Evolutionary conservation across 2,888 invertebrate genomes (phyloP), one percentile per base, ranked within the genome.

Genomic region (Drosophila antonietae): DNA sequence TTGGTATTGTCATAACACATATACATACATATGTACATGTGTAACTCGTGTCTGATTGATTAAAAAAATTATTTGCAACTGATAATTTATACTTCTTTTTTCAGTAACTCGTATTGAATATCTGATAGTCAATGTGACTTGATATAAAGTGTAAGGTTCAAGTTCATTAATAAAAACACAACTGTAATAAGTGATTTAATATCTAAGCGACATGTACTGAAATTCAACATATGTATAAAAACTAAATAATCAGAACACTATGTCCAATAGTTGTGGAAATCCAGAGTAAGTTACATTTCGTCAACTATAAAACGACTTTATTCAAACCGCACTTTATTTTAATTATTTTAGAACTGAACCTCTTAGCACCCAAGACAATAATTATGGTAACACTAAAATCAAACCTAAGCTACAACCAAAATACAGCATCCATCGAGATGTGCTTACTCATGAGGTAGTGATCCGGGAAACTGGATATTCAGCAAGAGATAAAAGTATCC

Each of bases 401-500:
- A 91, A 88, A 72, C 89, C 88, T 18, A 92, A 89, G 74, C 83
- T 83, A 20, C 88, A 89, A 68, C 92, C 92, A 33, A 91, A 89
- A 66, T 90, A 91, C 56, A 81, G 86, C 57, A 90, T 93, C 6
- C 89, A 92, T 72, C 90, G 92, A 1, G 90, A 92, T 82, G 92
- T 92, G 0, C 79, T 92, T 28, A 90, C 86, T 33, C 91, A 92
- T 43, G 92, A 92, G 57, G 75, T 90, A 61, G 89, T 92, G 52
- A 92, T 92, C 49, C 91, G 91, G 74, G 81, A 91, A 60, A 92
- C 92, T 2, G 92, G 92, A 14, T 93, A 93, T 73, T 84, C 85
- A 43, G 89, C 92, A 10, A 84, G 91, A 33, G 93, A 93, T 68
- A 93, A 93, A 70, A 93, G 92, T 70, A 90, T 92, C 44, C 84